Conservation (phyloP, 2,113 vertebrate genomes). For the Alethe castanea region DNA sequence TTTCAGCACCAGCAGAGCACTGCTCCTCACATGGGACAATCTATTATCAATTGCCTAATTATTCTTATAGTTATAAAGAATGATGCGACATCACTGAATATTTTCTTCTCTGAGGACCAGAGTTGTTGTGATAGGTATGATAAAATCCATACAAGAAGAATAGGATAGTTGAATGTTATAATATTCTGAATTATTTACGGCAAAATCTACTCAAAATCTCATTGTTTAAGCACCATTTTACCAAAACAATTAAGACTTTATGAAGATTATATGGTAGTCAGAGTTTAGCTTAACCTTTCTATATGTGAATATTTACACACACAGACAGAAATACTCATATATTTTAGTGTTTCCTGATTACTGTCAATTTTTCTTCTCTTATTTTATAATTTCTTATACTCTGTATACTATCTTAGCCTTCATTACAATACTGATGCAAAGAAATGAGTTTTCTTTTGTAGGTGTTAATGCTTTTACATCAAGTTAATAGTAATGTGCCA, state of each 20-base stretch:
- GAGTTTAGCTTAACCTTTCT: background rate
- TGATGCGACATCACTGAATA: background rate
- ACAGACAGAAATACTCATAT: background rate
- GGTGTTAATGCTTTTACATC: background rate
- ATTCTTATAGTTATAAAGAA: background rate
- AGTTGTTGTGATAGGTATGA: background rate
- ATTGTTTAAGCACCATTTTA: background rate
- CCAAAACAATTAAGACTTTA: background rate
- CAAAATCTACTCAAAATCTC: background rate
- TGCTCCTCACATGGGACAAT: background rate
- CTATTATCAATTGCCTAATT: background rate
- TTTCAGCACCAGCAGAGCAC: background rate
- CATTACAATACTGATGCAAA: background rate
- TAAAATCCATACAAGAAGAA: background rate
- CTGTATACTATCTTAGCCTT: background rate
- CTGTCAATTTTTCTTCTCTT: background rate
- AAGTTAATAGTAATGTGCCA: background rate
- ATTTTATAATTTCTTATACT: background rate
- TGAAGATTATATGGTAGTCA: background rate
- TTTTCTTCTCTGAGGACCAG: background rate
- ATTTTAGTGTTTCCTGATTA: background rate
- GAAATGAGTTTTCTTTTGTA: background rate
- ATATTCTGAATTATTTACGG: background rate
- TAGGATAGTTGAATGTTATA: background rate
- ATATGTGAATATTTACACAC: background rate